These are phyloP conservation scores for Protobothrops flavoviridis DNA, from an alignment of 2,113 vertebrate genomes.

Conservation along the genomic window DNA sequence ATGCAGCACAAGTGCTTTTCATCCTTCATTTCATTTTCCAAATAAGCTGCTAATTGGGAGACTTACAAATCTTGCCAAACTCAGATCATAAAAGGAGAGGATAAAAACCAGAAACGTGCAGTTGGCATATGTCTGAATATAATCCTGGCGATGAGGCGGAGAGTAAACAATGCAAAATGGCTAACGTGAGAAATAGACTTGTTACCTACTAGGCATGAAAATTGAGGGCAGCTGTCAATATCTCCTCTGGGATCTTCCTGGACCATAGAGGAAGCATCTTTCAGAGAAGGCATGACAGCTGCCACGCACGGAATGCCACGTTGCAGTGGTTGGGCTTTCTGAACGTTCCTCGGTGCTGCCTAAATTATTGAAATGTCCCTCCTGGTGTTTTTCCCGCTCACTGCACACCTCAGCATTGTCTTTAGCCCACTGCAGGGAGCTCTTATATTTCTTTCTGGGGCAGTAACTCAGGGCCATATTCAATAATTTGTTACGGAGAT, in stretches of 20 bases:
- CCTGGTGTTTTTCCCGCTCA: neutral
- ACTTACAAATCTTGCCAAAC: slow-evolving; percentile 24
- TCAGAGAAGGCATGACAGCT: neutral
- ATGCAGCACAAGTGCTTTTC: slow-evolving; percentile 15
- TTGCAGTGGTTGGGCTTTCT: neutral
- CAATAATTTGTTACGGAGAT: neutral
- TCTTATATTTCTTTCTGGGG: neutral
- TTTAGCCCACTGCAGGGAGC: neutral
- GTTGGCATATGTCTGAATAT: slow-evolving; percentile 11
- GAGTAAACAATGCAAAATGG: neutral
- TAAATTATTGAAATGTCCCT: neutral
- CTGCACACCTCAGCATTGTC: neutral
- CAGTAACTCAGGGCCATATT: neutral
- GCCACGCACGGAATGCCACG: neutral
- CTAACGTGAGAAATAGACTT: neutral
- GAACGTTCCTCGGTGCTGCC: neutral
- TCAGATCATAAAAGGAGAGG: neutral
- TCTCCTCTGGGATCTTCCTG: neutral
- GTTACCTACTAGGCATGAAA: neutral
- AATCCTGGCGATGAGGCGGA: neutral
- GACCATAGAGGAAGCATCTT: neutral
- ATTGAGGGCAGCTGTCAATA: neutral
- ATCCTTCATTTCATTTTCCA: slow-evolving; percentile 34
- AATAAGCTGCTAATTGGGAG: slow-evolving; percentile 29
- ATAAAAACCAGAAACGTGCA: slow-evolving; percentile 6